Evolutionary conservation across 1,140 invertebrate genomes (phyloP).

Genomic region (Daktulosphaira vitifoliae): DNA sequence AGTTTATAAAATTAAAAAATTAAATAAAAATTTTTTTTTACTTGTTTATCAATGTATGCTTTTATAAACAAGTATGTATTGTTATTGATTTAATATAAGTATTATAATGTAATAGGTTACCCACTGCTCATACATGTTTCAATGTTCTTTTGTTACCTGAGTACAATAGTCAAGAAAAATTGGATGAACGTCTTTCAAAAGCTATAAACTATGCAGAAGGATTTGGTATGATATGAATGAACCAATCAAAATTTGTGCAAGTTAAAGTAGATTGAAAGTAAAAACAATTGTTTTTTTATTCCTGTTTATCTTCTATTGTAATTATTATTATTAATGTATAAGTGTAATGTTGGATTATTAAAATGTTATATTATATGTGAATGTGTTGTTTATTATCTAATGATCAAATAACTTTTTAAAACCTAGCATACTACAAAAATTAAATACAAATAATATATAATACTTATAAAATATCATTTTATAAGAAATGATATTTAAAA

Average conservation of each 20-base stretch:
- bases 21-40: slow-evolving; percentile 12
- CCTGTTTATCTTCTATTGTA: slow-evolving; percentile 7
- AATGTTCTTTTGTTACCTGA: slow-evolving; percentile 88
- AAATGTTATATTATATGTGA: slow-evolving; percentile 13
- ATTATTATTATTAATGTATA: background rate
- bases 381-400: slow-evolving; percentile 3
- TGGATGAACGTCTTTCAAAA: slow-evolving; percentile 77
- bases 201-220: slow-evolving; percentile 84
- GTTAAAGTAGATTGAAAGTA: no score
- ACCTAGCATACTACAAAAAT: no score
- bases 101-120: slow-evolving; percentile 47
- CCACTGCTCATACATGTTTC: slow-evolving; percentile 90
- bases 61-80: no score
- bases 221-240: slow-evolving; percentile 68
- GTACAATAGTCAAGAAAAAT: slow-evolving; percentile 72
- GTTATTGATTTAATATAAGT: no score
- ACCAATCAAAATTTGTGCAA: no score
- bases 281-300: slow-evolving; percentile 7
- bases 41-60: slow-evolving; percentile 27
- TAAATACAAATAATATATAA: no score
- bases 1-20: no score
- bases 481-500: no score
- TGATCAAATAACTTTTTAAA: no score
- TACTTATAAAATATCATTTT: no score
- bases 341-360: slow-evolving; percentile 7